Conservation (phyloP, 2,888 invertebrate species). For the Neoitamus cyanurus region DNA sequence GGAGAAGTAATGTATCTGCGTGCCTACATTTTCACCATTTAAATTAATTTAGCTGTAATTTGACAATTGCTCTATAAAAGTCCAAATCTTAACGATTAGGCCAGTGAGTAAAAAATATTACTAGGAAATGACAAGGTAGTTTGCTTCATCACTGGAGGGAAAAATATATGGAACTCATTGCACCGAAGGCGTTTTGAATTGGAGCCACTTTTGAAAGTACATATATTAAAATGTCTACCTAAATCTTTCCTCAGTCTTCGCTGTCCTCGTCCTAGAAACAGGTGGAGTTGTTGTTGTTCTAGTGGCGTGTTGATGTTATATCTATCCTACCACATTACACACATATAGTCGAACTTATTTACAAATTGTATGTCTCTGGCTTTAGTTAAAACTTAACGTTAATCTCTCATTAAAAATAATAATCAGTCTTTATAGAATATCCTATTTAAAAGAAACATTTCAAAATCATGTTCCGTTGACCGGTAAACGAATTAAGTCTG, state of each 20-base stretch:
- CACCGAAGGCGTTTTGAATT: background rate
- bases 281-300: background rate
- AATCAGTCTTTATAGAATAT: slow-evolving; percentile 52
- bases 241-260: background rate
- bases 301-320: background rate
- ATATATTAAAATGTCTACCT: background rate
- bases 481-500: slow-evolving; percentile 1
- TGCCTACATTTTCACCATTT: too few relatives aligned
- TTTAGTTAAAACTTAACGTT: slow-evolving; percentile 46
- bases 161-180: too few relatives aligned
- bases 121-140: too few relatives aligned
- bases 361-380: slow-evolving; percentile 34
- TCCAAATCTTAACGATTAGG: too few relatives aligned
- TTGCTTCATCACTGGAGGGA: too few relatives aligned
- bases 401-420: slow-evolving; percentile 47
- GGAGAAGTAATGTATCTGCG: too few relatives aligned
- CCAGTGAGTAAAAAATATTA: too few relatives aligned
- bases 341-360: slow-evolving; percentile 32
- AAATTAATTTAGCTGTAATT: too few relatives aligned
- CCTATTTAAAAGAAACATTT: slow-evolving; percentile 44
- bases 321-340: slow-evolving; percentile 15
- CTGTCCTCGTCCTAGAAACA: background rate
- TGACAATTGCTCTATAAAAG: too few relatives aligned
- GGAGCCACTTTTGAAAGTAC: background rate
- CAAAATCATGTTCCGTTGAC: background rate